Conservation (phyloP, 2,113 vertebrate genomes). For the Erpornis zantholeuca region DNA sequence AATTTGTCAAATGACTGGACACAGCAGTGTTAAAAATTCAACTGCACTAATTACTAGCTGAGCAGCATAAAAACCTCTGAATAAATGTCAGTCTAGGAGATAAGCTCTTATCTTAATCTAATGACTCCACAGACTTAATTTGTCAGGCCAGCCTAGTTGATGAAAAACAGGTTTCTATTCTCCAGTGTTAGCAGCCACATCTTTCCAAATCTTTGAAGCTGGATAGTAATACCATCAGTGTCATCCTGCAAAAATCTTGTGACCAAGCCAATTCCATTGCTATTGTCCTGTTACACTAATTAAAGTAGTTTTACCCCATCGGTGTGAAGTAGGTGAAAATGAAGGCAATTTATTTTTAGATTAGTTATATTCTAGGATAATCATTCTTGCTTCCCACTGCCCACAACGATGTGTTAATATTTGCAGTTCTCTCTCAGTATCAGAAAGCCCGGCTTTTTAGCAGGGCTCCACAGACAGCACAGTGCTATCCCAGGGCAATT, state of each 20-base stretch:
- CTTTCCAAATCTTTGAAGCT: slow-evolving; percentile 86
- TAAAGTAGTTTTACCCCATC: slow-evolving; percentile 66
- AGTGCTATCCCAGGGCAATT: background rate
- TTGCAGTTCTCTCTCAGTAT: background rate
- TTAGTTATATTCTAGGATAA: slow-evolving; percentile 62
- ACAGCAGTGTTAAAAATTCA: slow-evolving; percentile 84
- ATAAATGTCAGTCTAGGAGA: slow-evolving; percentile 95
- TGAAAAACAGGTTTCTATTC: slow-evolving; percentile 86
- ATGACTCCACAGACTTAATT: slow-evolving; percentile 96
- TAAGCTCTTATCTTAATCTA: slow-evolving; percentile 99
- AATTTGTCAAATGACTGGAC: slow-evolving; percentile 73
- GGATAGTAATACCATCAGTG: slow-evolving; percentile 79
- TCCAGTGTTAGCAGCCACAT: slow-evolving; percentile 86
- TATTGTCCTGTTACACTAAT: slow-evolving; percentile 80
- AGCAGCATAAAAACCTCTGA: slow-evolving; percentile 89
- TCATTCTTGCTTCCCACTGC: background rate
- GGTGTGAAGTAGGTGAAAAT: slow-evolving; percentile 68
- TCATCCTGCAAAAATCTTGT: slow-evolving; percentile 82
- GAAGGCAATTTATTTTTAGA: slow-evolving; percentile 71
- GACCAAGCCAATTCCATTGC: slow-evolving; percentile 81
- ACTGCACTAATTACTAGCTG: slow-evolving; percentile 90
- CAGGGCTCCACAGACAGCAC: background rate
- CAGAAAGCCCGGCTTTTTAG: slow-evolving; percentile 34
- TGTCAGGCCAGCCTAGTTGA: slow-evolving; percentile 90
- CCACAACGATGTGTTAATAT: background rate